Conservation (phyloP, 2,797 vertebrate species). For the Enteromius afrohamiltoni region DNA sequence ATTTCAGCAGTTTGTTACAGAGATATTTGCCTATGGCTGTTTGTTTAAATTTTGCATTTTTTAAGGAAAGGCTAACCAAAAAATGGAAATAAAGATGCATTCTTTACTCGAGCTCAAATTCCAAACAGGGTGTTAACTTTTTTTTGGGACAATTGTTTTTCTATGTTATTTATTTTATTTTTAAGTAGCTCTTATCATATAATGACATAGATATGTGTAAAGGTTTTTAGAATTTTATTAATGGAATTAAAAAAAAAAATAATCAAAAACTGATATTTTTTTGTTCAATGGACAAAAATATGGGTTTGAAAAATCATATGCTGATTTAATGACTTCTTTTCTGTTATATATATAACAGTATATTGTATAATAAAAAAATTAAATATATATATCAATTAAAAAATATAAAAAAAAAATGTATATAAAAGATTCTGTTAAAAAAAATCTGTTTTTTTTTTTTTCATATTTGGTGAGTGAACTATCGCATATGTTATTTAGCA, state of each 20-base stretch:
- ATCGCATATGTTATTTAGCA: neutral
- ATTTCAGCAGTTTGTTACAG: conserved; percentile 4
- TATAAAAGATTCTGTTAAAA: too few relatives aligned
- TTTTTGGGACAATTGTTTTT: neutral
- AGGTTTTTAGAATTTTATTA: neutral
- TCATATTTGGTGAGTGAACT: neutral
- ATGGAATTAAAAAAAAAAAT: too few relatives aligned
- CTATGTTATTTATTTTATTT: neutral
- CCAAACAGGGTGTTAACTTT: neutral
- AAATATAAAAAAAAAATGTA: too few relatives aligned
- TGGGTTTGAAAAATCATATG: too few relatives aligned
- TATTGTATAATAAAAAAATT: too few relatives aligned
- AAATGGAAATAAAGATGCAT: neutral
- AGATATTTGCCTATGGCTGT: conserved; percentile 3
- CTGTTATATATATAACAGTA: too few relatives aligned
- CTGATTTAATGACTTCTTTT: too few relatives aligned
- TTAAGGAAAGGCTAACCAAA: neutral
- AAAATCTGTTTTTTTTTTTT: too few relatives aligned
- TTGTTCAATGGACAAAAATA: neutral
- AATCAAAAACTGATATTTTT: too few relatives aligned
- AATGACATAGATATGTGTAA: neutral
- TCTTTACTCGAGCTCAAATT: neutral
- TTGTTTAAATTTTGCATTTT: neutral
- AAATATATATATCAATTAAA: too few relatives aligned
- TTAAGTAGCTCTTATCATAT: neutral